phyloP scores from a whole-genome alignment of 92 coral and sea anemone genomes.

The Epizoanthus stellaris region DNA sequence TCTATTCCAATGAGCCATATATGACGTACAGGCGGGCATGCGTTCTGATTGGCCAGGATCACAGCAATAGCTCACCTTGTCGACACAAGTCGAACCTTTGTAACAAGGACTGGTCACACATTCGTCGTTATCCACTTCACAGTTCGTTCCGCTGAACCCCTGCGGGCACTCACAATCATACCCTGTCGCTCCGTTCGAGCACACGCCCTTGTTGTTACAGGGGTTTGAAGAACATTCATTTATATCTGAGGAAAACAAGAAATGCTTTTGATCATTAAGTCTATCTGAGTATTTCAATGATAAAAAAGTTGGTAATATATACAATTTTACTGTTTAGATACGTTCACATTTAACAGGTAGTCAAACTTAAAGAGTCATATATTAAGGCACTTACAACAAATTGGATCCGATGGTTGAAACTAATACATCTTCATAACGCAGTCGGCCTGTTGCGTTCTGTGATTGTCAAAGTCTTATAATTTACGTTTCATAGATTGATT shows the following conservation, averaged over 20 bases:
- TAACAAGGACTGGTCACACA: slow-evolving; percentile 89
- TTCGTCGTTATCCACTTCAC: slow-evolving; percentile 91
- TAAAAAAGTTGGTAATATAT: neutral
- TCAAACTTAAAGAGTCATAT: too few relatives aligned
- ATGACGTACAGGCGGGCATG: too few relatives aligned
- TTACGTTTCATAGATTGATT: too few relatives aligned
- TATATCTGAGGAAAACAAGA: slow-evolving; percentile 59
- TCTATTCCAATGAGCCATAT: too few relatives aligned
- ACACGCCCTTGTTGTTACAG: slow-evolving; percentile 81
- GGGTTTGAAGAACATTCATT: slow-evolving; percentile 79
- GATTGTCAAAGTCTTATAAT: too few relatives aligned
- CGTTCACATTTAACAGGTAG: too few relatives aligned
- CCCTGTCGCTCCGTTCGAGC: slow-evolving; percentile 63
- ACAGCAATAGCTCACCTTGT: slow-evolving; percentile 71
- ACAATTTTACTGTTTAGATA: neutral
- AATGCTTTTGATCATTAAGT: neutral
- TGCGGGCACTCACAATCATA: slow-evolving; percentile 80
- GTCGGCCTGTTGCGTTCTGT: too few relatives aligned
- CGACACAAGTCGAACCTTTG: slow-evolving; percentile 86
- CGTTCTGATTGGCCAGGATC: too few relatives aligned
- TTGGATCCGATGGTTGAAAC: too few relatives aligned
- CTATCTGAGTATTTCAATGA: too few relatives aligned
- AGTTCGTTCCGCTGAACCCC: slow-evolving; percentile 84
- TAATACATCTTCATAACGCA: too few relatives aligned
- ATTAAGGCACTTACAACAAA: too few relatives aligned